Evolutionary conservation across 2,113 vertebrate species (phyloP).

Genomic region (Chroicocephalus ridibundus): DNA sequence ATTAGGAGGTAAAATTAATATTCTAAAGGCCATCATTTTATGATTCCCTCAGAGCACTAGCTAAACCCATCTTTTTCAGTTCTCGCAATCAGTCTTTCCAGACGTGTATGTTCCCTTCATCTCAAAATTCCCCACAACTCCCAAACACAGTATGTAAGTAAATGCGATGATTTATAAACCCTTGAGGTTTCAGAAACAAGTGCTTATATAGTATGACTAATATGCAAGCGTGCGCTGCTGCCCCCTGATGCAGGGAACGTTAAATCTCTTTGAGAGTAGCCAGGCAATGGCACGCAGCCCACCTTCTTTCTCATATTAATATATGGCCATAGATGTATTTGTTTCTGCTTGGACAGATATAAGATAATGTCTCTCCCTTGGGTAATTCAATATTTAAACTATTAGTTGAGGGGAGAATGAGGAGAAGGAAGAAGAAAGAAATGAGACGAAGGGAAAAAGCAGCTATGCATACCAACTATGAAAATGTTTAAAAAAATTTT

Average conservation of each 20-base stretch:
- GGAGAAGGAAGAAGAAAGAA: not conserved
- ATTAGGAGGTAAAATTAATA: not conserved
- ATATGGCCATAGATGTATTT: not conserved
- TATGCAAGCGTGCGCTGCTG: not conserved
- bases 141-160: not conserved
- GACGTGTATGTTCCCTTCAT: not conserved
- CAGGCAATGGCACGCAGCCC: not conserved
- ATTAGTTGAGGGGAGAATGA: not conserved
- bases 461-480: not conserved
- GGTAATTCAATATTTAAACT: not conserved
- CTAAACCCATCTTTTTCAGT: not conserved
- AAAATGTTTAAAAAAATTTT: not conserved
- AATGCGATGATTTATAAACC: not conserved
- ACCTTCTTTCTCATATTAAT: not conserved
- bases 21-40: not conserved
- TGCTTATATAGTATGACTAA: not conserved
- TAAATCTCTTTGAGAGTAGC: not conserved
- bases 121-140: not conserved
- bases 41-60: not conserved
- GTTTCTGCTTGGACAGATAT: not conserved
- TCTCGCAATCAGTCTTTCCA: not conserved
- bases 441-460: not conserved
- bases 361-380: not conserved
- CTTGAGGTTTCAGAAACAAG: not conserved
- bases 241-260: not conserved